A percentile compares a stretch with the other conserved stretches of the same genome.
phyloP scores from a whole-genome alignment of 2,113 vertebrate genomes.

The Cisticola juncidis region DNA sequence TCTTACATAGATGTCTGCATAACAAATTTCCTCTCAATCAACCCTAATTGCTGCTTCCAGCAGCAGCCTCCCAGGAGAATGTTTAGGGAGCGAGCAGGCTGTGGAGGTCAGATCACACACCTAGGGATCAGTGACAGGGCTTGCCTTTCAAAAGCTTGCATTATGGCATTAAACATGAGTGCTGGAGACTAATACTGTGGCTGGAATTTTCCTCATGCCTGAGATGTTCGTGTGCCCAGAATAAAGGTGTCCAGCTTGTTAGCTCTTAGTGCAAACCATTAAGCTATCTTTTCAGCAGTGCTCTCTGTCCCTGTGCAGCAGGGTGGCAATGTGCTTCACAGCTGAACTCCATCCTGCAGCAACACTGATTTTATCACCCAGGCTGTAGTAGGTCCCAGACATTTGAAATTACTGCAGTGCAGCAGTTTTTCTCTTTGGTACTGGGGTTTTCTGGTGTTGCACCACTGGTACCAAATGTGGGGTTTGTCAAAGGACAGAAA shows the following conservation, averaged over 20 bases:
- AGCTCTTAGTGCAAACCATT: neutral
- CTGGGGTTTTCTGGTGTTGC: neutral
- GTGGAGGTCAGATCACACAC: neutral
- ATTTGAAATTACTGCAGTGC: neutral
- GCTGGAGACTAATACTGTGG: neutral
- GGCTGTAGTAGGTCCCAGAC: neutral
- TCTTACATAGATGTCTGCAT: neutral
- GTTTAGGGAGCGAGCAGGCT: neutral
- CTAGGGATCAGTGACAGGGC: neutral
- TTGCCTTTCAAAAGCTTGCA: neutral
- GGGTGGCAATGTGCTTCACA: neutral
- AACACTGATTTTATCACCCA: neutral
- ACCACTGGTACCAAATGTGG: neutral
- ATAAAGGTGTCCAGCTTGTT: neutral
- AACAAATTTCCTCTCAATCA: neutral
- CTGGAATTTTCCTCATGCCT: neutral
- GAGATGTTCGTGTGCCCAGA: neutral
- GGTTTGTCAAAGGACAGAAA: neutral
- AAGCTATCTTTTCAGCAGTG: neutral
- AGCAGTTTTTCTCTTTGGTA: neutral
- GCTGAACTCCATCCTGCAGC: neutral
- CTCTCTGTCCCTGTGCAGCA: neutral
- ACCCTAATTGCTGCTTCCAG: neutral
- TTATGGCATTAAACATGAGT: neutral
- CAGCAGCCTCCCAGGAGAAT: neutral